A percentile compares a stretch with the other conserved stretches of the same genome.
phyloP scores from a whole-genome alignment of 2,888 invertebrate species.

The Eledona agricola region DNA sequence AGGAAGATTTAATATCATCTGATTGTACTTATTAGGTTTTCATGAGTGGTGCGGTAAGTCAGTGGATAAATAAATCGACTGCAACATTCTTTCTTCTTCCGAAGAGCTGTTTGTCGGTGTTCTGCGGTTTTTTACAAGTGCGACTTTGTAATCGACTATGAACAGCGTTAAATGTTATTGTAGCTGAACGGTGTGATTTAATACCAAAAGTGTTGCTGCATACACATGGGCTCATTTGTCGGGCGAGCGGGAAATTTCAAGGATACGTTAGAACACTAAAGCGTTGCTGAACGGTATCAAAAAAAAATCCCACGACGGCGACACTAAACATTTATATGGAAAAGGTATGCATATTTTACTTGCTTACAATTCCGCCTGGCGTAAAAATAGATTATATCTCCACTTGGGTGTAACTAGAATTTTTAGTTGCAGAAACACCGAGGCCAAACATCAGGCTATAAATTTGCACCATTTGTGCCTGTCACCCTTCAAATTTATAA shows the following conservation, averaged over 20 bases:
- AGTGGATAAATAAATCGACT: conserved; percentile 40
- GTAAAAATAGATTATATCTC: conserved; percentile 4
- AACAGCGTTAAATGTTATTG: conserved; percentile 47
- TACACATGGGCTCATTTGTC: conserved; percentile 22
- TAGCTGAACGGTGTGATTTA: conserved; percentile 45
- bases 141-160: conserved; percentile 40
- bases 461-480: too few relatives aligned
- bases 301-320: conserved; percentile 4
- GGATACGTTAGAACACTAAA: conserved; percentile 7
- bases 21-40: conserved; percentile 42
- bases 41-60: conserved; percentile 31
- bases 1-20: conserved; percentile 39
- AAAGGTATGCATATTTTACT: neutral
- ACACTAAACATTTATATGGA: neutral
- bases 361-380: too few relatives aligned
- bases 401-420: neutral
- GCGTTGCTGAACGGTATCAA: conserved; percentile 3
- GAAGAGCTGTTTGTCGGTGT: conserved; percentile 41
- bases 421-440: too few relatives aligned
- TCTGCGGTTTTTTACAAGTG: conserved; percentile 39
- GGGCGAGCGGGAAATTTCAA: conserved; percentile 22
- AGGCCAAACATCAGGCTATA: too few relatives aligned
- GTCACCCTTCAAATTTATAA: too few relatives aligned
- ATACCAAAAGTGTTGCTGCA: conserved; percentile 28
- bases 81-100: conserved; percentile 39